Percentiles rank a stretch among this genome's conserved stretches.
Conservation (phyloP, 1,140 invertebrate species). For the Cydia splendana region DNA sequence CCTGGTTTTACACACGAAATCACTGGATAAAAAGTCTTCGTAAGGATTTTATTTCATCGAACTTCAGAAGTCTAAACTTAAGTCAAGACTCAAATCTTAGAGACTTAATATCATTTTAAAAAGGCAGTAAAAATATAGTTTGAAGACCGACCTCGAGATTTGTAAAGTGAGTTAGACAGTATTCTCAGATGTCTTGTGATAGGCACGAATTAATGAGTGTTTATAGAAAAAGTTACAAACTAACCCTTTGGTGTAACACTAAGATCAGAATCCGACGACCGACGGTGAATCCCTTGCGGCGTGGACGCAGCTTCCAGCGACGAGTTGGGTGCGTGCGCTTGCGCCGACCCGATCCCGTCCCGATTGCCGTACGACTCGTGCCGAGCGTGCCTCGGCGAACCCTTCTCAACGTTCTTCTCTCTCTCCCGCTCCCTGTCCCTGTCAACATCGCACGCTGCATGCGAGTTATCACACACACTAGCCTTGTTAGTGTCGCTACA, state of each 20-base stretch:
- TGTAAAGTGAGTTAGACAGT: too few species aligned
- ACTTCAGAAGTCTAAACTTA: too few species aligned
- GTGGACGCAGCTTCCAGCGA: conserved; percentile 80
- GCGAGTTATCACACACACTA: conserved; percentile 78
- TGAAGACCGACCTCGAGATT: too few species aligned
- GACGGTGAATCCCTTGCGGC: conserved; percentile 83
- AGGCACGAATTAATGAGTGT: conserved; percentile 21
- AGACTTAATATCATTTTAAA: too few species aligned
- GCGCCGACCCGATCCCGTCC: conserved; percentile 41
- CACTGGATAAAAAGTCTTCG: not conserved
- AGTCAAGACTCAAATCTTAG: too few species aligned
- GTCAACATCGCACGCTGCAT: conserved; percentile 76
- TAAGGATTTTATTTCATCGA: too few species aligned
- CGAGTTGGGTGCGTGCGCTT: conserved; percentile 47
- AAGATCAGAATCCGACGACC: conserved; percentile 96
- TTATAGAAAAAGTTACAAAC: conserved; percentile 31
- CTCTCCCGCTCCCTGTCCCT: conserved; percentile 65
- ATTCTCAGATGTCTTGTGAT: not conserved
- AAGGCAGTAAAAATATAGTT: too few species aligned
- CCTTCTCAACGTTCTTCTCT: conserved; percentile 57
- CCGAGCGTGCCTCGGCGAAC: conserved; percentile 67
- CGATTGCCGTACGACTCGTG: conserved; percentile 70
- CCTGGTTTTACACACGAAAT: conserved; percentile 71
- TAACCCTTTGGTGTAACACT: conserved; percentile 95
- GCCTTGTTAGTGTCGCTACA: conserved; percentile 62